Conservation (phyloP, 2,113 vertebrate genomes). For the Festucalex cinctus region DNA sequence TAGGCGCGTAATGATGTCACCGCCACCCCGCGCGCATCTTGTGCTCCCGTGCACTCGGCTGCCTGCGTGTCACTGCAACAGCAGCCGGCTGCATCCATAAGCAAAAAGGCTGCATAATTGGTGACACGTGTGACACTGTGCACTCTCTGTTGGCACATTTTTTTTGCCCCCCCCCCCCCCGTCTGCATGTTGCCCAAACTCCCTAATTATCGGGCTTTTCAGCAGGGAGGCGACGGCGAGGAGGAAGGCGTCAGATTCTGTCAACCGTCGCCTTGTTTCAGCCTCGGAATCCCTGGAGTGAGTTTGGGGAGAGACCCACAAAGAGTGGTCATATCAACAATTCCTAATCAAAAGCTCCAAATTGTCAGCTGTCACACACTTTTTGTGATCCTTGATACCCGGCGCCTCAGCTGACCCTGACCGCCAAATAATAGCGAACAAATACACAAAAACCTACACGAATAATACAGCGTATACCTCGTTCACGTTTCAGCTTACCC, state of each 20-base stretch:
- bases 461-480: constrained; percentile 15
- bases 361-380: constrained; percentile 80
- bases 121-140: constrained; percentile 69
- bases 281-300: constrained; percentile 75
- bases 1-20: constrained; percentile 60
- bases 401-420: constrained; percentile 54
- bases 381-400: constrained; percentile 74
- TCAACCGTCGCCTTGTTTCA: constrained; percentile 67
- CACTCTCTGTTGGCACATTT: constrained; percentile 73
- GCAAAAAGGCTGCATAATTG: constrained; percentile 79
- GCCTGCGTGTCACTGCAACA: constrained; percentile 53
- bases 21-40: constrained; percentile 30
- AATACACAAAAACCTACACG: constrained; percentile 4
- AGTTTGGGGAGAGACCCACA: constrained; percentile 69
- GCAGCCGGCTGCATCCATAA: constrained; percentile 67
- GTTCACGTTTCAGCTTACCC: constrained; percentile 17
- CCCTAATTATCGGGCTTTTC: constrained; percentile 72
- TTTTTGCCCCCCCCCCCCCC: constrained; percentile 1
- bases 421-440: constrained; percentile 47
- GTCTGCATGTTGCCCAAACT: constrained; percentile 72
- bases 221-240: constrained; percentile 62
- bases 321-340: constrained; percentile 77
- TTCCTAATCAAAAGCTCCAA: constrained; percentile 78
- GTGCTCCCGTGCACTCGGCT: constrained; percentile 24
- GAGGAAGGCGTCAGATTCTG: constrained; percentile 67